Base-by-base conservation (phyloP, 2,888 invertebrate species). In the Deilephila elpenor region DNA sequence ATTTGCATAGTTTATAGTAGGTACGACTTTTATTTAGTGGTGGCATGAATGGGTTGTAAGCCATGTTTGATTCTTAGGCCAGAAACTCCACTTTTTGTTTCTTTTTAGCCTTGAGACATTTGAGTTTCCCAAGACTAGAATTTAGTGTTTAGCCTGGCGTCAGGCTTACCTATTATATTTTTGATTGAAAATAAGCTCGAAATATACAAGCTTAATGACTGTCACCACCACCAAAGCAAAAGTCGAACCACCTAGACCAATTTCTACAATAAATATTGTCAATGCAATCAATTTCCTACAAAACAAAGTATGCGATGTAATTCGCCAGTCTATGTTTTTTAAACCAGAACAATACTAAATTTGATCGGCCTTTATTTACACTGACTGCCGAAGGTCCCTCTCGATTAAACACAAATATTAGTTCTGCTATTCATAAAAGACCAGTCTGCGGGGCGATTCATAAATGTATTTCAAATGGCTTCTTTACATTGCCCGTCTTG, bases 371-470 rank as follows among this genome's bases (percentile, higher is more conserved):
- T 62, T 62, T 67, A 67, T 67, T 67, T 67, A 25, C 25, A 51
- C 34, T 67, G 44, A 51, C 25, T 20, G 51, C 17, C 67, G 25
- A 67, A 51, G 51, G 67, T 67, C 64, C 44, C 17, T 17, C 44
- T 67, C 44, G 64, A 67, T 67, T 51, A 67, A 67, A 67, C 34
- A 17, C 32, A 32, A 62, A 62, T 67, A 67, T 67, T 67, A 20
- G 67, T 67, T 67, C 20, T 67, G 25, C 19, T 17, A 25, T 67
- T 19, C 56, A 56, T 67, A 67, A 44, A 44, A 34, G 34, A 5
- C 34, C 34, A 62, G n/a, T 62, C 62, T n/a, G n/a, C 32, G 19
- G 29, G 11, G 8, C n/a, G 6, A 29, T 8, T 60, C 17, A 14
- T 29, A 59, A 60, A 5, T 29, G n/a, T 56, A 56, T 56, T 56